These are phyloP conservation scores for Acanthopleura granulata DNA, from an alignment of 2,888 invertebrate genomes.

Conservation along the genomic window DNA sequence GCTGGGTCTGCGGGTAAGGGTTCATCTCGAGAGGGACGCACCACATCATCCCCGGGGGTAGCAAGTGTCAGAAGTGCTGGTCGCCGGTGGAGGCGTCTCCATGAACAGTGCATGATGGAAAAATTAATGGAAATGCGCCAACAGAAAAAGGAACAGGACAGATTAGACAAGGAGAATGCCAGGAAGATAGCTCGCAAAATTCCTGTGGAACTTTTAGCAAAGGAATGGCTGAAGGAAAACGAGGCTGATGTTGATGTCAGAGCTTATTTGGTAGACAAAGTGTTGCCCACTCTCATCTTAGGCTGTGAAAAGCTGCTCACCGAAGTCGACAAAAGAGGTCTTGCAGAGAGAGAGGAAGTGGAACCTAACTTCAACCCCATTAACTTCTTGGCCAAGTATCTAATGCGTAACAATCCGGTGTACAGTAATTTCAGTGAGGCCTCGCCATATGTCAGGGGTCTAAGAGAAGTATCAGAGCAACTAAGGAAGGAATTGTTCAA, in stretches of 20 bases:
- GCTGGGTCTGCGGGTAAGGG: conserved; percentile 31
- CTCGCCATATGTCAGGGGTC: conserved; percentile 67
- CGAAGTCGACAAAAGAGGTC: conserved; percentile 62
- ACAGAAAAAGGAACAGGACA: conserved; percentile 55
- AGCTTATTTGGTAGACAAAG: conserved; percentile 65
- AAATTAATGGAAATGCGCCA: conserved; percentile 58
- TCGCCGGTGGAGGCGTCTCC: conserved; percentile 59
- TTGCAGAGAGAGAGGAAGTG: conserved; percentile 45
- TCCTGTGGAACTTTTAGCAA: conserved; percentile 65
- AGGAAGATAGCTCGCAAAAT: conserved; percentile 62
- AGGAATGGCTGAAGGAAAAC: conserved; percentile 64
- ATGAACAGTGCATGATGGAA: conserved; percentile 66
- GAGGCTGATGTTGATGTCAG: conserved; percentile 63
- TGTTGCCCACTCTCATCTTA: conserved; percentile 67
- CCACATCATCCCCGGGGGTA: conserved; percentile 28
- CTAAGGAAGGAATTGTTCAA: conserved; percentile 65
- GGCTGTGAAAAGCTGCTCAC: conserved; percentile 68
- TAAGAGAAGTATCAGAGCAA: conserved; percentile 64
- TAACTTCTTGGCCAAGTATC: conserved; percentile 68
- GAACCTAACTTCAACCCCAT: conserved; percentile 69
- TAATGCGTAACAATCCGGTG: conserved; percentile 69
- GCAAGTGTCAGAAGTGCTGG: conserved; percentile 54
- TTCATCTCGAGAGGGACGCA: conserved; percentile 34
- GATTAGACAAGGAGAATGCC: conserved; percentile 57
- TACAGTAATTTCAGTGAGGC: conserved; percentile 69